phyloP scores from a whole-genome alignment of 2,888 invertebrate species.

The Eilema caniola region DNA sequence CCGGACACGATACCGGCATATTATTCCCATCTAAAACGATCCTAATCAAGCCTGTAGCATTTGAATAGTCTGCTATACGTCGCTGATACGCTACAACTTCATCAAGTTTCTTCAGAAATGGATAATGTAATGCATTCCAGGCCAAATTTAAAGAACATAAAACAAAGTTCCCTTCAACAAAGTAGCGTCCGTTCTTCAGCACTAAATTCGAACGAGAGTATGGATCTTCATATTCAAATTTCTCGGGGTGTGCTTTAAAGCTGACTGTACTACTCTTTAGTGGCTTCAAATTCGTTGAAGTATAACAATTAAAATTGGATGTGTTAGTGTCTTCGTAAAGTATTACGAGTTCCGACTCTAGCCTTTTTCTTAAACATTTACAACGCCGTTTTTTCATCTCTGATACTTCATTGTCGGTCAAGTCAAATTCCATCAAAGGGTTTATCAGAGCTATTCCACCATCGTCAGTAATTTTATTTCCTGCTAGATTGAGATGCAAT shows the following conservation, averaged over 20 bases:
- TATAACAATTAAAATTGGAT: background rate
- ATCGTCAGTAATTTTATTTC: conserved; percentile 45
- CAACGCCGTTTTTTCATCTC: conserved; percentile 41
- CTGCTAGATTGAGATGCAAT: conserved; percentile 50
- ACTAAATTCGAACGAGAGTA: conserved; percentile 47
- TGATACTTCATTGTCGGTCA: conserved; percentile 14
- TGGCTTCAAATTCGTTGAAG: background rate
- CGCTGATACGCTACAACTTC: conserved; percentile 63
- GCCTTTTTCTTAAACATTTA: conserved; percentile 44
- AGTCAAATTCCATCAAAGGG: conserved; percentile 14
- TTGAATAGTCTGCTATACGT: conserved; percentile 17
- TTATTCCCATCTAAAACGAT: conserved; percentile 64
- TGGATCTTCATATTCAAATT: conserved; percentile 53
- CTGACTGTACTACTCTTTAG: background rate
- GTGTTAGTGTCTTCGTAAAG: background rate
- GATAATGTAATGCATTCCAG: conserved; percentile 60
- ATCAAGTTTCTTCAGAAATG: conserved; percentile 51
- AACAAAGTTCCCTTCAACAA: conserved; percentile 61
- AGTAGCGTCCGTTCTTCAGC: conserved; percentile 38
- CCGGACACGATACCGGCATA: conserved; percentile 54
- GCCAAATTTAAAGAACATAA: conserved; percentile 68
- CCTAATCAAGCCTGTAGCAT: conserved; percentile 58
- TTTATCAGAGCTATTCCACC: conserved; percentile 32
- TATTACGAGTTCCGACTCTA: conserved; percentile 36
- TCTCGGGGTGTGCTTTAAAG: conserved; percentile 31